Evolutionary conservation across 2,888 invertebrate species (phyloP), one percentile per base, ranked within the genome.

Genomic region (Conops quadrifasciatus): DNA sequence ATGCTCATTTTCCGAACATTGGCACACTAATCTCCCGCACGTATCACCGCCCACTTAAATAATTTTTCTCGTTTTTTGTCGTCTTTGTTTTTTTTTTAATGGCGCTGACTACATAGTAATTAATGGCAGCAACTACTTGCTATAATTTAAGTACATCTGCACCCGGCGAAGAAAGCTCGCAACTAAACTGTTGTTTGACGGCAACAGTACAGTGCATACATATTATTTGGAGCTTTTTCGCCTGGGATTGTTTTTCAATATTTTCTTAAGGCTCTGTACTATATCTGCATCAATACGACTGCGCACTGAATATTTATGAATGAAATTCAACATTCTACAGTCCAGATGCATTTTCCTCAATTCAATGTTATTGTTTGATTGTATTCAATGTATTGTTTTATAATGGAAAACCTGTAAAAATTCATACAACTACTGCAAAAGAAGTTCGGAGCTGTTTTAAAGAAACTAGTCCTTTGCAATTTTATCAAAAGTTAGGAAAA

Each of bases 121-220:
- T n/a, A 36, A 36, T 7, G 9, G 9, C 36, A 36, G 36, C 4
- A 11, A 21, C 53, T 59, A 19, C 47, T 68, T 13, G 30, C 49
- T 68, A 47, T 60, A 68, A 51, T 62, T 60, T 62, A 30, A 28
- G 68, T 68, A 45, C 68, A 68, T 51, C 16, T 68, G 68, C 51
- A 68, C 68, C 68, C 68, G 60, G 62, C 68, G 49, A 26, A 36
- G 24, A 36, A 21, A 30, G 66, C 53, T 66, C 36, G 9, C 36
- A 24, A 58, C 45, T 36, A 24, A 45, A 45, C 5, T 36, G 36
- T 24, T 15, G 5, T 24, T 47, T 45, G 7, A 0, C 11, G 5
- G 16, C n/a, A 63, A 60, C 16, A 63, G 24, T 24, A 15, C 19
- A 36, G 9, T 36, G 36, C 36, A 36, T 36, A 36, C 4, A 36